Evolutionary conservation across 2,797 vertebrate species (phyloP).

Genomic region (Iguana delicatissima): DNA sequence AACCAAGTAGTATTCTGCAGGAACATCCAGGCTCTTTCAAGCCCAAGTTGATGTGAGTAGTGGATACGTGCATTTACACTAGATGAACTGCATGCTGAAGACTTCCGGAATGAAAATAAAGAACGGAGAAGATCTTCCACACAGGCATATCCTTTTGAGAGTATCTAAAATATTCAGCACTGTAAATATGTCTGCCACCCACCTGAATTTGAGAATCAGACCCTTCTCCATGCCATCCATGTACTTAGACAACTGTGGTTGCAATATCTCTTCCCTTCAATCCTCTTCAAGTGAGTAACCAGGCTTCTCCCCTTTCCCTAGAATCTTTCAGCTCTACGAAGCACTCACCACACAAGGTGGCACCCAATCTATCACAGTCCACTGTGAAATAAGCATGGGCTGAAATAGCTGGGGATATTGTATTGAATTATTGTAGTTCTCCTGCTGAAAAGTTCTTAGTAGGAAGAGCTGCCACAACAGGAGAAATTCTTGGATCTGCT

Average conservation of each 20-base stretch:
- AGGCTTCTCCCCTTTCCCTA: background rate
- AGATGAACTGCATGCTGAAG: background rate
- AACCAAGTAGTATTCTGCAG: background rate
- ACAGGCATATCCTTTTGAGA: no score
- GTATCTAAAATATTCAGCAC: no score
- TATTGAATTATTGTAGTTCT: background rate
- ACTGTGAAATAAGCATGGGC: no score
- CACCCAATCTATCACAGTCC: no score
- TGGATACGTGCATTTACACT: background rate
- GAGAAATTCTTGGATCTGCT: no score
- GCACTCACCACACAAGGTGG: background rate
- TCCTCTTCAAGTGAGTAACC: background rate
- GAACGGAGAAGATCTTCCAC: background rate
- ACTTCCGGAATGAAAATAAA: background rate
- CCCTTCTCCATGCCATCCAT: background rate
- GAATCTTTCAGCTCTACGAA: background rate
- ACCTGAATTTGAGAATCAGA: no score
- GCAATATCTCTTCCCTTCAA: background rate
- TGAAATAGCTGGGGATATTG: background rate
- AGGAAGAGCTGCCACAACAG: background rate
- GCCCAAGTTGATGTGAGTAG: background rate
- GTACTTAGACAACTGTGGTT: background rate
- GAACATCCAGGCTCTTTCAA: background rate
- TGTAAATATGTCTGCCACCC: no score
- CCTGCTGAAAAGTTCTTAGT: background rate